Evolutionary conservation across 2,113 vertebrate species (phyloP).

Genomic region (Orientallactaga bullata): DNA sequence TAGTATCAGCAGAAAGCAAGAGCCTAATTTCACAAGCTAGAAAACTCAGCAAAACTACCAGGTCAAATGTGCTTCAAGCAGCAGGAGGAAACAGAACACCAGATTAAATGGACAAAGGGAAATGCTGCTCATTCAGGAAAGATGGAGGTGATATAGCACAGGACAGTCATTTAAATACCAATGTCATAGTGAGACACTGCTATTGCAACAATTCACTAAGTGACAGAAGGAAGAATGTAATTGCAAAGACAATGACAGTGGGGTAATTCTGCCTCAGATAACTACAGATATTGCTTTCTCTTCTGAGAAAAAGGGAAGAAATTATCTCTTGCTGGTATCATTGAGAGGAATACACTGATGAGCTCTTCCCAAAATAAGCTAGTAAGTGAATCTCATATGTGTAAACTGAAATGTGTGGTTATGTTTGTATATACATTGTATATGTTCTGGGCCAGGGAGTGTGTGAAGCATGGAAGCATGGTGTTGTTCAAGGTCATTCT

Average conservation of each 20-base stretch:
- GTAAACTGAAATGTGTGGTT: background rate
- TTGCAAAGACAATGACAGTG: background rate
- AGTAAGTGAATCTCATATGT: slow-evolving; percentile 16
- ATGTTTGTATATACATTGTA: background rate
- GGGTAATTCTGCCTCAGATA: background rate
- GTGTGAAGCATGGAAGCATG: background rate
- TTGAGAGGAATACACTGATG: background rate
- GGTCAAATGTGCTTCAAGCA: slow-evolving; percentile 70
- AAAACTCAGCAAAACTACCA: slow-evolving; percentile 78
- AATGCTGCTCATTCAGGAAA: slow-evolving; percentile 8
- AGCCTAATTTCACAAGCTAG: slow-evolving; percentile 73
- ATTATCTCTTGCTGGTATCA: slow-evolving; percentile 18
- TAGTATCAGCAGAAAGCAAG: slow-evolving; percentile 67
- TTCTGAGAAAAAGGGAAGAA: slow-evolving; percentile 4
- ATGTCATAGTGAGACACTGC: background rate
- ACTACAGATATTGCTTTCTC: background rate
- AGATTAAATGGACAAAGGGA: slow-evolving; percentile 54
- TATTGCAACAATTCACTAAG: slow-evolving; percentile 25
- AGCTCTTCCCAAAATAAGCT: background rate
- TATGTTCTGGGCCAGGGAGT: background rate
- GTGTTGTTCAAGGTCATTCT: slow-evolving; percentile 77
- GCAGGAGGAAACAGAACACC: slow-evolving; percentile 55
- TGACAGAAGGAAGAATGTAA: background rate
- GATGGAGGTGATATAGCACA: slow-evolving; percentile 1
- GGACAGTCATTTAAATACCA: background rate